Conservation (phyloP, 2,797 vertebrate genomes). For the Dendrocincla fuliginosa region DNA sequence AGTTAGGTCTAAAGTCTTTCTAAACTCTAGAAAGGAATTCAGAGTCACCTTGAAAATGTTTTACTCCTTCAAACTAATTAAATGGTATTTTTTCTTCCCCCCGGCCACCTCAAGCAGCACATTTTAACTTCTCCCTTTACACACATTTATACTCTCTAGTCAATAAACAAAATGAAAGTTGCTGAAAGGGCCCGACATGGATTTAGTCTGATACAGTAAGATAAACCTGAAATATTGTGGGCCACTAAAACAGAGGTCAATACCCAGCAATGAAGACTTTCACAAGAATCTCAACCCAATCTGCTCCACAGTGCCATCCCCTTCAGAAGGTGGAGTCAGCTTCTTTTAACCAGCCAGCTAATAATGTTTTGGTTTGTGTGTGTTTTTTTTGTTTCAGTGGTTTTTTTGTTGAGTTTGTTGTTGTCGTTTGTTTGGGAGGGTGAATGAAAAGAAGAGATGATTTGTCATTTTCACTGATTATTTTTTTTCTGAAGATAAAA, state of each 20-base stretch:
- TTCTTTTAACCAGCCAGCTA: background rate
- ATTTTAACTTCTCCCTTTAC: background rate
- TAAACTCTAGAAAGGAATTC: background rate
- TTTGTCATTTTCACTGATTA: background rate
- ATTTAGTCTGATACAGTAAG: background rate
- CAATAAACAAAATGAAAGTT: background rate
- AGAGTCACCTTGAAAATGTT: background rate
- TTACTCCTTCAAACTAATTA: background rate
- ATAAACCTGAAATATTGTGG: background rate
- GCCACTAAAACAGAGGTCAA: background rate
- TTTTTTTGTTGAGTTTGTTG: too few relatives aligned
- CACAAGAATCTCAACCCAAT: background rate
- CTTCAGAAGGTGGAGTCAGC: background rate
- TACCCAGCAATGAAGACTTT: background rate
- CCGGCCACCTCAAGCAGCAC: background rate
- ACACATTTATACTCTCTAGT: background rate
- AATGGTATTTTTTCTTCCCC: rapidly evolving
- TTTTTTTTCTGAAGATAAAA: background rate
- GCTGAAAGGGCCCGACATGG: background rate
- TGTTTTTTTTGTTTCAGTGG: background rate
- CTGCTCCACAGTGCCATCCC: background rate
- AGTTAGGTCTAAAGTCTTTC: background rate
- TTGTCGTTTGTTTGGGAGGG: background rate
- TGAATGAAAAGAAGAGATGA: background rate
- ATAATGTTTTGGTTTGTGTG: background rate